A percentile compares a stretch with the other conserved stretches of the same genome.
Evolutionary conservation across 2,797 vertebrate species (phyloP).

Genomic region (Clarias pachynema): DNA sequence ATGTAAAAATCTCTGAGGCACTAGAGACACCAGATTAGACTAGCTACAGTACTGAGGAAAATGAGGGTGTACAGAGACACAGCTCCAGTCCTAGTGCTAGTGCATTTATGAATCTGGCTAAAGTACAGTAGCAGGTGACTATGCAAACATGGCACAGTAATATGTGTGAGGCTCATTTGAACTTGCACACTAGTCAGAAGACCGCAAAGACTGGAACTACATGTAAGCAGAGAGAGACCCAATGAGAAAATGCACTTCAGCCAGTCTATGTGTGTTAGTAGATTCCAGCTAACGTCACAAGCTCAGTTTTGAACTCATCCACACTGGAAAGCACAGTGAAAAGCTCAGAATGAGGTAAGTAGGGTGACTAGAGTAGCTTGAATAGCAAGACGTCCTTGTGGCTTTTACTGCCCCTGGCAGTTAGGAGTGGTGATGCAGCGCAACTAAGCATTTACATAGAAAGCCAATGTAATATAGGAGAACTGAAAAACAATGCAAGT

Average conservation of each 20-base stretch:
- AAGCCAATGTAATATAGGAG: neutral
- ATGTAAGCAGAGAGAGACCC: neutral
- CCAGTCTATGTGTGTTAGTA: neutral
- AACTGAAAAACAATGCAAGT: neutral
- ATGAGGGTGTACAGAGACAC: neutral
- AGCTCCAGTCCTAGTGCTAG: neutral
- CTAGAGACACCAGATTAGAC: neutral
- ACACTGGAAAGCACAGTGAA: neutral
- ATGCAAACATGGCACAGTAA: slow-evolving; percentile 5
- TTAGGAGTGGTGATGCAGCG: neutral
- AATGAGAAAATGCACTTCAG: neutral
- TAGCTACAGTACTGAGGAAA: neutral
- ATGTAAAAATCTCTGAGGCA: neutral
- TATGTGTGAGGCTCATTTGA: neutral
- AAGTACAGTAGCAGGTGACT: neutral
- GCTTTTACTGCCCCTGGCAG: neutral
- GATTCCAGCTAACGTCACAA: neutral
- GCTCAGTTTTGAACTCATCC: neutral
- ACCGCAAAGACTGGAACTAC: neutral
- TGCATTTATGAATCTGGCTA: neutral
- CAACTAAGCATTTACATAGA: neutral
- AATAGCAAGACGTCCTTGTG: neutral
- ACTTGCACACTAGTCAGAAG: neutral
- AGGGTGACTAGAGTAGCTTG: too few species aligned
- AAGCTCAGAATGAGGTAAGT: neutral